Base-by-base conservation (phyloP, 1,140 invertebrate species). In the Zaprionus inermis region DNA sequence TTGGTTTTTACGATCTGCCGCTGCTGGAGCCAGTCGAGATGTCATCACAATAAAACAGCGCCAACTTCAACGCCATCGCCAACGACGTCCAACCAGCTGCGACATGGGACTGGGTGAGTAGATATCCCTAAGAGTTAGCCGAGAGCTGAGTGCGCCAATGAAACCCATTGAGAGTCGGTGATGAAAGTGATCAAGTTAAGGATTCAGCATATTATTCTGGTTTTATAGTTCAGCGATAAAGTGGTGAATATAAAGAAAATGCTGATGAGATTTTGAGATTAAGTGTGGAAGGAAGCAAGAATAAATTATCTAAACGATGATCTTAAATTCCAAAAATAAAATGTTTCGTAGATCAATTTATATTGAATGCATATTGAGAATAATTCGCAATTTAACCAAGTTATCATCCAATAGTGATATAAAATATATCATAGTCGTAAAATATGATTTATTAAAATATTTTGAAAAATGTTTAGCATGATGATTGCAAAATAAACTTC, bases 51-150 rank as follows among this genome's bases (percentile, higher is more conserved):
- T 88, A 88, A 82, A 70, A 66, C 38, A 44, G 28, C 24, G 34
- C 16, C 49, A 64, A 63, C 49, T 30, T 54, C 63, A 52, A 22
- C 49, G 49, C 44, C 58, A 36, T 22, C 79, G 49, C 44, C 58
- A 78, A 65, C 72, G 36, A 34, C 14, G 57, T 51, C 56, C 57
- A 60, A 6, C 12, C 65, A 10, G 30, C 64, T 59, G 64, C 66
- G 24, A 57, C 54, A 76, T 61, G 78, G 65, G 57, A 79, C 68
- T 82, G 79, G 82, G 82, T 85, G 79, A 85, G 82, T 85, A 79
- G 67, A 72, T 75, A 71, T 64, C 12, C 30, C 55, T 58, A 64
- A 59, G 69, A 55, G 20, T 24, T 64, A 34, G 5, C 30, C 20
- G 3, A 41, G 56, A 57, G 46, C 61, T 70, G 36, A 71, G 67